phyloP scores from a whole-genome alignment of 2,113 vertebrate species.

The Notothenia rossii region DNA sequence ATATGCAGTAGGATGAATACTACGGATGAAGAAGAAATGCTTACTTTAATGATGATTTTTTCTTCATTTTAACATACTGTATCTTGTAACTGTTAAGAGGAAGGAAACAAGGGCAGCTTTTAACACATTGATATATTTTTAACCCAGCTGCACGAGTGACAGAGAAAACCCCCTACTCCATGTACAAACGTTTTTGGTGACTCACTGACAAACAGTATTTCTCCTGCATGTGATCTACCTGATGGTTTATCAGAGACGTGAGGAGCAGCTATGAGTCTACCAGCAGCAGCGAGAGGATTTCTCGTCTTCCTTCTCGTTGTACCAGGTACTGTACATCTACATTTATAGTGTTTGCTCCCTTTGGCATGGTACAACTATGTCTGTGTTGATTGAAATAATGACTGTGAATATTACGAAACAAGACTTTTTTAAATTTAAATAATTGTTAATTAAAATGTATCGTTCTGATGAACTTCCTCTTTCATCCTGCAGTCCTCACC shows the following conservation, averaged over 20 bases:
- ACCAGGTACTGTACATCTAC: slow-evolving; percentile 13
- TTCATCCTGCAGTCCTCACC: too few species aligned
- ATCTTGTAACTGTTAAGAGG: not conserved
- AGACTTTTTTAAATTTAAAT: too few species aligned
- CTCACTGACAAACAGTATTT: not conserved
- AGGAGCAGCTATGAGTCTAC: slow-evolving; percentile 26
- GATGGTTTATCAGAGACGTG: not conserved
- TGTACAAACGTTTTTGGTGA: not conserved
- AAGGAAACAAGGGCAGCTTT: too few species aligned
- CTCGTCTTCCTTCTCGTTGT: slow-evolving; percentile 15
- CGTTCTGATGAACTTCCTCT: too few species aligned
- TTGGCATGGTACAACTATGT: not conserved
- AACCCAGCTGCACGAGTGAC: not conserved
- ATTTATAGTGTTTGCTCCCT: too few species aligned
- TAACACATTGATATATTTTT: too few species aligned
- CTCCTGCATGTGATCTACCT: not conserved
- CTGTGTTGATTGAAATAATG: not conserved
- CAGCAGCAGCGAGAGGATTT: slow-evolving; percentile 2
- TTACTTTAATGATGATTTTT: too few species aligned
- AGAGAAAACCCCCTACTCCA: not conserved
- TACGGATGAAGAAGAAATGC: too few species aligned
- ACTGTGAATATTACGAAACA: not conserved
- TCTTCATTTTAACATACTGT: too few species aligned
- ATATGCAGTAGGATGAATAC: too few species aligned
- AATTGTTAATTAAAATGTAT: too few species aligned